A percentile compares a stretch with the other conserved stretches of the same genome.
phyloP scores from a whole-genome alignment of 2,113 vertebrate genomes.

The Melospiza melodia region DNA sequence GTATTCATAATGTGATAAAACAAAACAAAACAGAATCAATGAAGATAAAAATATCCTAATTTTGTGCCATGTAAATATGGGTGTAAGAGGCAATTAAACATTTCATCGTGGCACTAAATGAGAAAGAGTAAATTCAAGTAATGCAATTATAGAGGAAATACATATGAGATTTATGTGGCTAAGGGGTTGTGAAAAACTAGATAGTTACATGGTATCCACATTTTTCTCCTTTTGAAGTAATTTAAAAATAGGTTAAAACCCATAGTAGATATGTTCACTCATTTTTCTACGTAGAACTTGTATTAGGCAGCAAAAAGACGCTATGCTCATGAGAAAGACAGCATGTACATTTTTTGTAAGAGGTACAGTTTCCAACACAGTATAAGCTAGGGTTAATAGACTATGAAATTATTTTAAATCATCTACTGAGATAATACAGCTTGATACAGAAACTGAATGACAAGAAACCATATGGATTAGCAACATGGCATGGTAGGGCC shows the following conservation, averaged over 20 bases:
- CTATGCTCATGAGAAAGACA: neutral
- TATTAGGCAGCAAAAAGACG: neutral
- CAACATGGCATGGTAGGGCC: neutral
- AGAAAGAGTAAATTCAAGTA: neutral
- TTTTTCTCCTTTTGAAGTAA: neutral
- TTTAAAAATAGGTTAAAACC: neutral
- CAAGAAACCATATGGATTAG: neutral
- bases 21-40: neutral
- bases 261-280: neutral
- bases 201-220: neutral
- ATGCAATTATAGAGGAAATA: neutral
- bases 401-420: slow-evolving; percentile 3
- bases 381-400: neutral
- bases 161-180: neutral
- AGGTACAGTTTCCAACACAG: neutral
- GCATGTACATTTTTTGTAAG: neutral
- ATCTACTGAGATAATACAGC: neutral
- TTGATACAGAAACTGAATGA: neutral
- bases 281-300: neutral
- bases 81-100: neutral
- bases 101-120: neutral
- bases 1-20: neutral
- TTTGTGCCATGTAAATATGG: neutral
- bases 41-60: neutral
- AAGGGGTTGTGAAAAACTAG: neutral